Evolutionary conservation across 1,140 invertebrate genomes (phyloP), one percentile per base, ranked within the genome.

Genomic region (Heliconius nattereri): DNA sequence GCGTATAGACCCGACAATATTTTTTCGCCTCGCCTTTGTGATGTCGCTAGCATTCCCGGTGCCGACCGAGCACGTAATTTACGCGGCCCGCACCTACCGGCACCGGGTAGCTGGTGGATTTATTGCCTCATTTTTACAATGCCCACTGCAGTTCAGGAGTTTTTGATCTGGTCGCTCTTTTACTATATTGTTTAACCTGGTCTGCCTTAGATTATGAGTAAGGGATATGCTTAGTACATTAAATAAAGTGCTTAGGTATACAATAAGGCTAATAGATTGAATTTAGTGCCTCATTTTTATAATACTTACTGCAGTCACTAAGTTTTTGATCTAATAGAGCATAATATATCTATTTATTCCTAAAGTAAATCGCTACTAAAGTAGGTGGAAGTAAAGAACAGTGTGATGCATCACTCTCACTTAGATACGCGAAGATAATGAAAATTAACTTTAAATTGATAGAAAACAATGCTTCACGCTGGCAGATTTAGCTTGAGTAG

Each of bases 101-200:
- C 16, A 45, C 84, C 88, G 86, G 81, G 86, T 52, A 6, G 84
- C 88, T 86, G 82, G 86, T 85, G 86, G 87, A 93, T 93, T 93
- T 93, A 93, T 90, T 78, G 85, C 84, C 87, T 89, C 86, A 91
- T 92, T 92, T 91, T 91, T 91, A 92, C 90, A 92, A 91, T 90
- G 86, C 85, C 85, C 82, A 80, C 78, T 79, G 83, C 85, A 72
- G 70, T 66, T 26, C 26, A 9, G 26, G 60, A 66, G 60, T 66
- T 66, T 66, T 66, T 66, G 60, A 66, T 66, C 60, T 66, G 60
- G 60, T 66, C 11, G 60, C 60, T 66, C 60, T 26, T 29, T 66
- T 66, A 29, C 60, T 29, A 29, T 66, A 26, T 26, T 66, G 3
- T 29, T 66, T 66, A 66, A 66, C 23, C 23, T n/a, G 54, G 57